Percentiles rank a stretch among this genome's conserved stretches.
These are phyloP conservation scores for Taphrorychus bicolor DNA, from an alignment of 2,888 invertebrate species.

Conservation along the genomic window DNA sequence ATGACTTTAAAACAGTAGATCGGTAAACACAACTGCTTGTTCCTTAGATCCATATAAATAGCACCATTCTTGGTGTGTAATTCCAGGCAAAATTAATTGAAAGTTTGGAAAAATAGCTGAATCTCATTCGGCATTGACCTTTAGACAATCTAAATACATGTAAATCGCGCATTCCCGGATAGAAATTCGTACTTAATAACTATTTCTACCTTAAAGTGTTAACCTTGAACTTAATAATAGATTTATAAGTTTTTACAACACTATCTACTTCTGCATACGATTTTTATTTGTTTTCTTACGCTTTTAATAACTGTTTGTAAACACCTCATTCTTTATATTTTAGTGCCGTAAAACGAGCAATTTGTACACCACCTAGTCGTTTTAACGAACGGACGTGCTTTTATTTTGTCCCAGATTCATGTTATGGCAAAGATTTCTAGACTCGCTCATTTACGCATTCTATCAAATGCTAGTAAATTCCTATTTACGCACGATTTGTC, in stretches of 20 bases:
- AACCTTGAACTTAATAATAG: neutral
- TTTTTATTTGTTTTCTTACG: no score
- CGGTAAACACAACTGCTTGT: no score
- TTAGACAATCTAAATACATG: neutral
- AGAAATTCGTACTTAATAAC: neutral
- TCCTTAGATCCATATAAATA: neutral
- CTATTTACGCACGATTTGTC: conserved; percentile 24
- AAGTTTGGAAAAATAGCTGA: neutral
- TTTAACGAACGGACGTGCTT: neutral
- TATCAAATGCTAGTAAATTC: conserved; percentile 26
- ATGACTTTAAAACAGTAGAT: no score
- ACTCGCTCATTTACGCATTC: conserved; percentile 11
- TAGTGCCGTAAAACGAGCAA: no score
- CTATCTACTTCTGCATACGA: no score
- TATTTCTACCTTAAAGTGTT: neutral
- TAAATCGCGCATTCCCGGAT: neutral
- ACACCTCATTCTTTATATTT: no score
- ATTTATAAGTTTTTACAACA: neutral
- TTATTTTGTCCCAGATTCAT: conserved; percentile 31
- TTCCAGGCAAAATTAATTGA: neutral
- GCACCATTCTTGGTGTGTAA: no score
- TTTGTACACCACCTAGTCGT: no score
- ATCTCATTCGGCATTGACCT: neutral
- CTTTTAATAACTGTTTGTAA: no score
- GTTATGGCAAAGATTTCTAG: conserved; percentile 12